Percentiles rank a stretch among this genome's conserved stretches.
Conservation (phyloP, 2,888 invertebrate genomes). For the Coremacera marginata region DNA sequence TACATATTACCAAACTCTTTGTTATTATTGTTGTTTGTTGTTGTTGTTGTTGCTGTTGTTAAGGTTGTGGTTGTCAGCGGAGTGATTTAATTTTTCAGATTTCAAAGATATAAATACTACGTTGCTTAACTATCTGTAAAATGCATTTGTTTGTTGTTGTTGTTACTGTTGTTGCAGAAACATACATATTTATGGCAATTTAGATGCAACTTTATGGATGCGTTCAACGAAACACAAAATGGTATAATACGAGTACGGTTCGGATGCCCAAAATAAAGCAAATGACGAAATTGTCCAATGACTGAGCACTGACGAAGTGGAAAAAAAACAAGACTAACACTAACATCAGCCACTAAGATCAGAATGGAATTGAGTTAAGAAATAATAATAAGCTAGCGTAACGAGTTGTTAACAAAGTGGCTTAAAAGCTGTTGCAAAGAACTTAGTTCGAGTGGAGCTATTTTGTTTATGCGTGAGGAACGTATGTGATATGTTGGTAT, state of each 20-base stretch:
- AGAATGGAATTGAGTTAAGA: background rate
- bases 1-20: background rate
- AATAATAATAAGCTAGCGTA: background rate
- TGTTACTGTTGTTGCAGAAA: background rate
- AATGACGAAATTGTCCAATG: background rate
- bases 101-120: background rate
- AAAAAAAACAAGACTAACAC: background rate
- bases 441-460: background rate
- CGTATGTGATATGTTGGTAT: too few species aligned
- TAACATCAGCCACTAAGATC: background rate
- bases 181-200: conserved; percentile 1
- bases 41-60: too few species aligned
- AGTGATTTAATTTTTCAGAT: background rate
- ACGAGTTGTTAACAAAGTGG: background rate
- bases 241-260: background rate
- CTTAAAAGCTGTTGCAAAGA: background rate
- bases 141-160: background rate
- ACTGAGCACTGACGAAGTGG: background rate
- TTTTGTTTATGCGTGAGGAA: background rate
- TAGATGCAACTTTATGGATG: conserved; percentile 15
- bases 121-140: background rate
- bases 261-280: background rate
- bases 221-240: background rate
- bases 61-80: background rate
- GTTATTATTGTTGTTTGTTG: conserved; percentile 3